Conservation (phyloP, 2,888 invertebrate species). For the Trachelus stipa region DNA sequence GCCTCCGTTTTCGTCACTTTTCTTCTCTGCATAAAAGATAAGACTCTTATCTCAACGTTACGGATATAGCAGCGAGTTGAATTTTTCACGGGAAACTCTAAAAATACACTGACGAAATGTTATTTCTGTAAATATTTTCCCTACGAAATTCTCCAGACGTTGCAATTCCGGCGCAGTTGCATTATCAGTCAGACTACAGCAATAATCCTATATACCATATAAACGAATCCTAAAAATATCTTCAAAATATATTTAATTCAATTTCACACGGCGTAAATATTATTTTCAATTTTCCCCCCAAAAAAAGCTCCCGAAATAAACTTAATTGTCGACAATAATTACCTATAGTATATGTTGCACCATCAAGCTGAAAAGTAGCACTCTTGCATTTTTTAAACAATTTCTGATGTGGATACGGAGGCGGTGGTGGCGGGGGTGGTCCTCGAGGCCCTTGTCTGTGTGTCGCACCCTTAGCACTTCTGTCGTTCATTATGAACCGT, state of each 20-base stretch:
- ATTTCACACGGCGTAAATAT: slow-evolving; percentile 16
- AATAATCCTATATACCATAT: too few species aligned
- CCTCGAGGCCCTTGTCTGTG: slow-evolving; percentile 29
- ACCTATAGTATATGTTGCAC: slow-evolving; percentile 89
- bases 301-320: not conserved
- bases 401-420: slow-evolving; percentile 62
- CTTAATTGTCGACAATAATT: slow-evolving; percentile 58
- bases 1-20: too few species aligned
- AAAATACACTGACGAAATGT: too few species aligned
- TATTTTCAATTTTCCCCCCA: slow-evolving; percentile 5
- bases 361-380: slow-evolving; percentile 88
- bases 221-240: too few species aligned
- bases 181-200: too few species aligned
- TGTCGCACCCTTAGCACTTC: slow-evolving; percentile 34
- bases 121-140: too few species aligned
- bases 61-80: too few species aligned
- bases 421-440: slow-evolving; percentile 42
- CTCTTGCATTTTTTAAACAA: slow-evolving; percentile 87
- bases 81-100: too few species aligned
- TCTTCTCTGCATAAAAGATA: too few species aligned
- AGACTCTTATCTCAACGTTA: too few species aligned
- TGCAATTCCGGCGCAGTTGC: too few species aligned
- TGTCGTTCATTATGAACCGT: slow-evolving; percentile 39
- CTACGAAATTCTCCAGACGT: too few species aligned
- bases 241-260: not conserved